Evolutionary conservation across 2,888 invertebrate genomes (phyloP).

Genomic region (Epirrhoe tristata): DNA sequence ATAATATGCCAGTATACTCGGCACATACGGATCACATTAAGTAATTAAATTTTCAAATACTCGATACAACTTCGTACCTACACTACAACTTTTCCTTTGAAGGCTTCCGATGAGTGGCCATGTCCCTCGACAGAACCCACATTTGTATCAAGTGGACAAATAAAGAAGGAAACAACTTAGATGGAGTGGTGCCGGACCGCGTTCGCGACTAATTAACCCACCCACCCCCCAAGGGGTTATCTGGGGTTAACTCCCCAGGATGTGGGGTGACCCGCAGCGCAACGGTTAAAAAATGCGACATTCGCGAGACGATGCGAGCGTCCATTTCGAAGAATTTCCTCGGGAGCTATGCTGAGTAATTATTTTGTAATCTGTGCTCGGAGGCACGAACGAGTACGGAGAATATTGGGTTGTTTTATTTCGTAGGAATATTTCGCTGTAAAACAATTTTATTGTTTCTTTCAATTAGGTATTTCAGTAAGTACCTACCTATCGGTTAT

Average conservation of each 20-base stretch:
- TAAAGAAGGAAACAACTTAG: constrained; percentile 84
- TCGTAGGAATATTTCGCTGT: not conserved
- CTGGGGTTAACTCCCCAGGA: constrained; percentile 50
- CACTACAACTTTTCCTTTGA: not conserved
- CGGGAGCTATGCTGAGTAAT: constrained; percentile 11
- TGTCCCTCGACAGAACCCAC: constrained; percentile 58
- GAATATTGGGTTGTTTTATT: not conserved
- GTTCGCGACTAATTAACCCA: constrained; percentile 84
- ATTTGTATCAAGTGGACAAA: constrained; percentile 83
- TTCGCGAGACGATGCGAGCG: constrained; percentile 64
- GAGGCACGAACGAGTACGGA: not conserved
- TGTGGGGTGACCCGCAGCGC: constrained; percentile 44
- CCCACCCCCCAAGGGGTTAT: constrained; percentile 53
- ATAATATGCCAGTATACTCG: not conserved
- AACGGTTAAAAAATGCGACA: constrained; percentile 74
- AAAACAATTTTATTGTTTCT: not conserved
- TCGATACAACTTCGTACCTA: not conserved
- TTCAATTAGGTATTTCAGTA: too few relatives aligned
- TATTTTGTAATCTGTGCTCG: constrained; percentile 16
- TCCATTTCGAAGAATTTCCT: constrained; percentile 61
- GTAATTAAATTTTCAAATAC: not conserved
- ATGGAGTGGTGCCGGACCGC: constrained; percentile 81
- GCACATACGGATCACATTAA: not conserved
- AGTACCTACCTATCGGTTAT: too few relatives aligned
- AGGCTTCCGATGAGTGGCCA: constrained; percentile 19